These are phyloP conservation scores for Drosophila tripunctata DNA, from an alignment of 2,888 invertebrate species.

Conservation along the genomic window DNA sequence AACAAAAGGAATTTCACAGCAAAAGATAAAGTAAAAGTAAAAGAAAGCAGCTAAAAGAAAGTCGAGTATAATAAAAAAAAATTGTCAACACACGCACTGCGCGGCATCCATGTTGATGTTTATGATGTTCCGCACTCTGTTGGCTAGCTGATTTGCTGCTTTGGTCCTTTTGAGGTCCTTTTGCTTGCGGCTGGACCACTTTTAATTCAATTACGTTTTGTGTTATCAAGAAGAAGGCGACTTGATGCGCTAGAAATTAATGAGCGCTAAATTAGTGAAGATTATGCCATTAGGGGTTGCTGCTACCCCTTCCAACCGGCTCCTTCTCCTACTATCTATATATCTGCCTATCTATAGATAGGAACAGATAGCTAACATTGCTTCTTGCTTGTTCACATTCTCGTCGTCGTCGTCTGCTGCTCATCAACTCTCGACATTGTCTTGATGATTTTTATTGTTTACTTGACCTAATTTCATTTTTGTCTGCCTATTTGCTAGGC, in stretches of 20 bases:
- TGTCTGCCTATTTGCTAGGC: conserved; percentile 18
- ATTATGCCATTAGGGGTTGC: conserved; percentile 80
- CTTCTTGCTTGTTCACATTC: conserved; percentile 45
- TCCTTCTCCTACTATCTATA: conserved; percentile 3
- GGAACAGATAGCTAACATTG: neutral
- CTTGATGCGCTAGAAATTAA: conserved; percentile 77
- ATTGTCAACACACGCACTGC: conserved; percentile 46
- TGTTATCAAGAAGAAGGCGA: conserved; percentile 47
- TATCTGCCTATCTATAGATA: neutral
- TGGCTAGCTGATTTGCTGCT: neutral
- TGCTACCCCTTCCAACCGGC: conserved; percentile 9
- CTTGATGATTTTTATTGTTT: conserved; percentile 78
- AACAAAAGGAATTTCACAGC: conserved; percentile 28
- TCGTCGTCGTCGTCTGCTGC: conserved; percentile 39
- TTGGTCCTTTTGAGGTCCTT: conserved; percentile 22
- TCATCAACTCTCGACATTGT: conserved; percentile 63
- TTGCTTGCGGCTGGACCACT: conserved; percentile 45
- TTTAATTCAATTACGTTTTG: conserved; percentile 79
- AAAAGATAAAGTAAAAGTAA: neutral
- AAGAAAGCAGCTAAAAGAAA: neutral
- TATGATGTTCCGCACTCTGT: conserved; percentile 38
- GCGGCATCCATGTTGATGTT: conserved; percentile 54
- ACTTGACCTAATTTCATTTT: conserved; percentile 69
- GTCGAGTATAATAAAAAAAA: conserved; percentile 20
- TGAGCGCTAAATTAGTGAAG: conserved; percentile 81